phyloP scores from a whole-genome alignment of 2,888 invertebrate species.

The Unio pictorum region DNA sequence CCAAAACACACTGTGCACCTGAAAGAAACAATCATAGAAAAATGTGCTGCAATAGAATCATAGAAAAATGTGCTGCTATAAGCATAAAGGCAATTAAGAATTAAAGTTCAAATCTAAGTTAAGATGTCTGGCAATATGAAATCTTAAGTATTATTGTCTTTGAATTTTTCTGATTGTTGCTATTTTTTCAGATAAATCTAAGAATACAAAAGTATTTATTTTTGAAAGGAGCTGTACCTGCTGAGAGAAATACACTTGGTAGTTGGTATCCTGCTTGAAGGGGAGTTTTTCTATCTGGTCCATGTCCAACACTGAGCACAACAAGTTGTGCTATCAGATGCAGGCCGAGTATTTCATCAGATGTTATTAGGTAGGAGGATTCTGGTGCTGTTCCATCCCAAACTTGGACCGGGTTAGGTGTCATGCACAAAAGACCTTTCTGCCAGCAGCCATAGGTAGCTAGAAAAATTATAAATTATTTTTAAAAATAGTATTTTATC shows the following conservation, averaged over 20 bases:
- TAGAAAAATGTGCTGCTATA: too few relatives aligned
- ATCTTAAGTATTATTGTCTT: too few relatives aligned
- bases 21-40: constrained; percentile 3
- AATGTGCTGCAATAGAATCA: too few relatives aligned
- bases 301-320: constrained; percentile 61
- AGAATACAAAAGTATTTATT: too few relatives aligned
- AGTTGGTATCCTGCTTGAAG: constrained; percentile 40
- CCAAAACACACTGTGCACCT: constrained; percentile 68
- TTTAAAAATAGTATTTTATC: too few relatives aligned
- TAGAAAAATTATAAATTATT: too few relatives aligned
- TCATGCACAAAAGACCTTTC: constrained; percentile 57
- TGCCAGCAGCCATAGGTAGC: constrained; percentile 62
- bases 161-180: too few relatives aligned
- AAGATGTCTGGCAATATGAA: too few relatives aligned
- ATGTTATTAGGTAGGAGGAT: constrained; percentile 56
- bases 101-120: too few relatives aligned
- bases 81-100: too few relatives aligned
- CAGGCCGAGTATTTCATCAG: constrained; percentile 58
- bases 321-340: constrained; percentile 62
- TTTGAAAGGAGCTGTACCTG: constrained; percentile 35
- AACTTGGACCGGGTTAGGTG: constrained; percentile 48
- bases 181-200: too few relatives aligned
- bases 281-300: constrained; percentile 34
- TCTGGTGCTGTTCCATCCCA: constrained; percentile 37
- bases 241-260: constrained; percentile 57